Evolutionary conservation across 2,888 invertebrate genomes (phyloP), one percentile per base, ranked within the genome.

Genomic region (Folsomia candida): DNA sequence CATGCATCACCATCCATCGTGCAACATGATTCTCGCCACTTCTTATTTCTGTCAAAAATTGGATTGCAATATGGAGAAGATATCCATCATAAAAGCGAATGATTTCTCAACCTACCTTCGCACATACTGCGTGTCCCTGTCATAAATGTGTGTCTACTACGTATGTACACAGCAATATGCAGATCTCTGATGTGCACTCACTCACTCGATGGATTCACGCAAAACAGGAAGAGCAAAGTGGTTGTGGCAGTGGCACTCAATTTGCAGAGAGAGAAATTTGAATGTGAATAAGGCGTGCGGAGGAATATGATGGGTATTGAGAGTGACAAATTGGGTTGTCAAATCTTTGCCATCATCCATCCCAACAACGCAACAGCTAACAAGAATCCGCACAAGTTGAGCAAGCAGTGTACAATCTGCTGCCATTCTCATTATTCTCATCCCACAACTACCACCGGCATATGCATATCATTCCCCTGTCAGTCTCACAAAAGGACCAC

Each of bases 291-390:
- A 9, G 37, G 37, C 14, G 37, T 4, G 14, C 14, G 37, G 14
- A 37, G 37, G 4, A 37, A 14, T 14, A 14, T 54, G 54, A 54
- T 54, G 54, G 54, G 20, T 20, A 54, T 54, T 54, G 54, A n/a
- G 22, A 54, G 54, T 54, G 54, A 54, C 54, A 54, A 54, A 54
- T 54, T 54, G 54, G 54, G 6, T 54, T 54, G 54, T 54, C 54
- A 54, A 47, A 47, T 47, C 47, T n/a, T n/a, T n/a, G n/a, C 37
- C 6, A 37, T 37, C 37, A 54, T 54, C 54, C 54, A 20, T 54
- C 54, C 9, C 22, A 54, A 20, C 22, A 20, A 54, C 22, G 37
- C 37, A 37, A 37, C 37, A 37, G 37, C 14, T 22, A 54, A 54
- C 20, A 54, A 14, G 54, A 6, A 54, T 6, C 54, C 54, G n/a